Conservation (phyloP, 2,113 vertebrate species). For the Megaceryle maxima region DNA sequence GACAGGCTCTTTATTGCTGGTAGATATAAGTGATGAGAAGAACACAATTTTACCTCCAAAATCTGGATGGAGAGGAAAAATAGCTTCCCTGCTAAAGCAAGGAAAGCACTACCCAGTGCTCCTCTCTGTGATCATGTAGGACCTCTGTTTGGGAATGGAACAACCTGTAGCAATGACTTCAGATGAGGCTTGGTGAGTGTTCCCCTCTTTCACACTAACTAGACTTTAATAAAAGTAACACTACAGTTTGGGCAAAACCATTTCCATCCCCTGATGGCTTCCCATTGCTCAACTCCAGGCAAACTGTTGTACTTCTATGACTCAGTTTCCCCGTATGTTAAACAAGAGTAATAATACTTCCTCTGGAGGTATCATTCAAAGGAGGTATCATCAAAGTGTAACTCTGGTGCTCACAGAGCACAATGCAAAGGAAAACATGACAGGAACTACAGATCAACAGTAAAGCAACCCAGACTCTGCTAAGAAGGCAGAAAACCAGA, state of each 20-base stretch:
- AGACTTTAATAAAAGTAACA: not conserved
- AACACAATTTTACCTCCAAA: not conserved
- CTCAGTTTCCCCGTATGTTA: not conserved
- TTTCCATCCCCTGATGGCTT: not conserved
- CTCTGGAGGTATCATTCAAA: not conserved
- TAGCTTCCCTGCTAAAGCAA: not conserved
- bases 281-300: not conserved
- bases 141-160: not conserved
- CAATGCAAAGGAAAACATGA: not conserved
- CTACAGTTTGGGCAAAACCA: not conserved
- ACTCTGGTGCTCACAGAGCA: not conserved
- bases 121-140: not conserved
- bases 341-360: not conserved
- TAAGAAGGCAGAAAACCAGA: not conserved
- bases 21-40: accelerated
- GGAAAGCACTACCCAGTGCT: not conserved
- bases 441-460: not conserved
- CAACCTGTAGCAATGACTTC: not conserved
- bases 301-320: not conserved
- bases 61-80: not conserved
- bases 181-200: not conserved
- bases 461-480: not conserved
- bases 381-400: not conserved
- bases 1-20: not conserved
- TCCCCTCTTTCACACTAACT: not conserved